phyloP scores from a whole-genome alignment of 2,113 vertebrate genomes.

The Datnioides undecimradiatus region DNA sequence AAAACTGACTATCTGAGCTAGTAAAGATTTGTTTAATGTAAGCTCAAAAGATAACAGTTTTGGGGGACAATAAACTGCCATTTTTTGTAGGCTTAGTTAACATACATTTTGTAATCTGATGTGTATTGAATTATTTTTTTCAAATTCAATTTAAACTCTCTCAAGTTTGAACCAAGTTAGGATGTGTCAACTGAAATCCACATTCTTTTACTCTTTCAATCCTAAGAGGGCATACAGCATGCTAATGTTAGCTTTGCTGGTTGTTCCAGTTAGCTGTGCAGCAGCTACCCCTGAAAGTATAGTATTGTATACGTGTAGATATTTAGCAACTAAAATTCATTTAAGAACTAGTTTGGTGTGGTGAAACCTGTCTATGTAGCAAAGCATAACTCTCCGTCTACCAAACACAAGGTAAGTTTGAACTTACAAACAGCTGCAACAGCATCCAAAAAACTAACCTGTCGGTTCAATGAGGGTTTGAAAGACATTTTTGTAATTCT shows the following conservation, averaged over 20 bases:
- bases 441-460: background rate
- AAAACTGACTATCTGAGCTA: background rate
- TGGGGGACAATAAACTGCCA: background rate
- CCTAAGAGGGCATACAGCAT: background rate
- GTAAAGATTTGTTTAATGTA: background rate
- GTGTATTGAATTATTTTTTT: background rate
- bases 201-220: background rate
- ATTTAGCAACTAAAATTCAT: background rate
- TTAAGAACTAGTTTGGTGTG: background rate
- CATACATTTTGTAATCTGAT: slow-evolving; percentile 1
- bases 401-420: background rate
- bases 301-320: background rate
- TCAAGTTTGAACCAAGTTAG: background rate
- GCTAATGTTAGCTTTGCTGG: background rate
- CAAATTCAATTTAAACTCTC: background rate
- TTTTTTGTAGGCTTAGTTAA: background rate
- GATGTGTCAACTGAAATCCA: background rate
- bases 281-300: background rate
- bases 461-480: background rate
- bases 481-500: background rate
- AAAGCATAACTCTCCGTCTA: background rate
- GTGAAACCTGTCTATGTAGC: background rate
- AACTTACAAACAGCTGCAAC: background rate
- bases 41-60: background rate
- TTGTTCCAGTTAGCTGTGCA: background rate